phyloP scores from a whole-genome alignment of 2,888 invertebrate genomes.

The Acronicta aceris region DNA sequence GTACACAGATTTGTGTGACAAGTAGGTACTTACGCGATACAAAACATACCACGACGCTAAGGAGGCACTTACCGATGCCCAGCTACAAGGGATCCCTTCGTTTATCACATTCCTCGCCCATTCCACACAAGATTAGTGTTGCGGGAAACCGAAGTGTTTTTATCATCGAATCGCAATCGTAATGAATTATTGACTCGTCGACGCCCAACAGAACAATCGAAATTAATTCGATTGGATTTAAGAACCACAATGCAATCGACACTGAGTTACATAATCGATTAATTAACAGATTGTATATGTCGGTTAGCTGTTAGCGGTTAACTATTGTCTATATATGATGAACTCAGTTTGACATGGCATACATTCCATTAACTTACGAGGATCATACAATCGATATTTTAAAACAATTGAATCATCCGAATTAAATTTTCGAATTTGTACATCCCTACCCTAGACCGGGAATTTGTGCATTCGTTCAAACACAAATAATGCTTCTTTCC shows the following conservation, averaged over 20 bases:
- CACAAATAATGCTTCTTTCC: slow-evolving; percentile 57
- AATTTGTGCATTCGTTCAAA: slow-evolving; percentile 65
- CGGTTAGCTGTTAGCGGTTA: too few relatives aligned
- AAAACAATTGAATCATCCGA: slow-evolving; percentile 2
- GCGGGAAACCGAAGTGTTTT: slow-evolving; percentile 24
- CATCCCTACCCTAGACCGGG: slow-evolving; percentile 51
- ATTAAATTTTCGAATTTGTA: not conserved
- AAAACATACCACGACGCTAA: slow-evolving; percentile 8
- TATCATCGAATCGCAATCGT: slow-evolving; percentile 25
- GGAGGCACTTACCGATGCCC: slow-evolving; percentile 24
- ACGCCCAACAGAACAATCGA: not conserved
- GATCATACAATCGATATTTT: not conserved
- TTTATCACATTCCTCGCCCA: slow-evolving; percentile 66
- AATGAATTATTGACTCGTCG: slow-evolving; percentile 14
- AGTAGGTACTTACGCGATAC: not conserved
- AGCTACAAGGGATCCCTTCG: slow-evolving; percentile 41
- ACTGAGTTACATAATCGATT: not conserved
- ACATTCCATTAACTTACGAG: not conserved
- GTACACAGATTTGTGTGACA: too few relatives aligned
- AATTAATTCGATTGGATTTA: slow-evolving; percentile 11
- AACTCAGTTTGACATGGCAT: not conserved
- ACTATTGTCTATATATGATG: too few relatives aligned
- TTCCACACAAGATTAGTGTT: slow-evolving; percentile 44
- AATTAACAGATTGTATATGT: too few relatives aligned
- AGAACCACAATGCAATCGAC: too few relatives aligned